These are phyloP conservation scores for Cotesia typhae DNA, from an alignment of 1,140 invertebrate species.

Conservation along the genomic window DNA sequence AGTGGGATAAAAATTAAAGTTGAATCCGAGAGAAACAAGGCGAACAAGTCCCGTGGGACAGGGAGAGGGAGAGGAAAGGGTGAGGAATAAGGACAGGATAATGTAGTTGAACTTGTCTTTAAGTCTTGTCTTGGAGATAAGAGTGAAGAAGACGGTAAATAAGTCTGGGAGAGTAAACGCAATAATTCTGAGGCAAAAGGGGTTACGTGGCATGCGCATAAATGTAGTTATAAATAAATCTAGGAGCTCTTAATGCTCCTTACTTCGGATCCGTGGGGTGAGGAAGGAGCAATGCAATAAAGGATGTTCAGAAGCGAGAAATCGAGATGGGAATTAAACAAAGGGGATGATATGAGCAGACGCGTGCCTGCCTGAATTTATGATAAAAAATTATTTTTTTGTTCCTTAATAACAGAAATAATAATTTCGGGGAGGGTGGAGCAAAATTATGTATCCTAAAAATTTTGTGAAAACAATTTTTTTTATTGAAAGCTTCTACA, in stretches of 20 bases:
- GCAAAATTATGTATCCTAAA: too few relatives aligned
- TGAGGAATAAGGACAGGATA: too few relatives aligned
- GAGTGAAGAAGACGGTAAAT: slow-evolving; percentile 23
- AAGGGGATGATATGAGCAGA: slow-evolving; percentile 28
- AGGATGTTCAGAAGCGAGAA: slow-evolving; percentile 21
- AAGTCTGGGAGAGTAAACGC: slow-evolving; percentile 54
- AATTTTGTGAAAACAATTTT: too few relatives aligned
- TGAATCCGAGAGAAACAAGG: slow-evolving; percentile 14
- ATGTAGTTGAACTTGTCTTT: background rate
- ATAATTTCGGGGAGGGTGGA: too few relatives aligned
- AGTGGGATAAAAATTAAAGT: slow-evolving; percentile 32
- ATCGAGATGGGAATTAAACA: slow-evolving; percentile 7
- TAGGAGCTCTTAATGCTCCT: slow-evolving; percentile 65
- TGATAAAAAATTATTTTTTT: too few relatives aligned
- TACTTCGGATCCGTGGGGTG: slow-evolving; percentile 26
- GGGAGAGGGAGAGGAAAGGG: slow-evolving; percentile 42
- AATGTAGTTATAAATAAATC: slow-evolving; percentile 69
- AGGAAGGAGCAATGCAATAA: slow-evolving; percentile 25
- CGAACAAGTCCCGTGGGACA: slow-evolving; percentile 33
- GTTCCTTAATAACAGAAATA: too few relatives aligned
- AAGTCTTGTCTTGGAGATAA: slow-evolving; percentile 9
- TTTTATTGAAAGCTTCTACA: too few relatives aligned
- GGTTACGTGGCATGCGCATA: slow-evolving; percentile 62
- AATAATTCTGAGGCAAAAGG: slow-evolving; percentile 61
- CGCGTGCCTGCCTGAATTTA: slow-evolving; percentile 24